Percentiles rank a stretch among this genome's conserved stretches.
phyloP scores from a whole-genome alignment of 2,113 vertebrate species.

The Suncus etruscus region DNA sequence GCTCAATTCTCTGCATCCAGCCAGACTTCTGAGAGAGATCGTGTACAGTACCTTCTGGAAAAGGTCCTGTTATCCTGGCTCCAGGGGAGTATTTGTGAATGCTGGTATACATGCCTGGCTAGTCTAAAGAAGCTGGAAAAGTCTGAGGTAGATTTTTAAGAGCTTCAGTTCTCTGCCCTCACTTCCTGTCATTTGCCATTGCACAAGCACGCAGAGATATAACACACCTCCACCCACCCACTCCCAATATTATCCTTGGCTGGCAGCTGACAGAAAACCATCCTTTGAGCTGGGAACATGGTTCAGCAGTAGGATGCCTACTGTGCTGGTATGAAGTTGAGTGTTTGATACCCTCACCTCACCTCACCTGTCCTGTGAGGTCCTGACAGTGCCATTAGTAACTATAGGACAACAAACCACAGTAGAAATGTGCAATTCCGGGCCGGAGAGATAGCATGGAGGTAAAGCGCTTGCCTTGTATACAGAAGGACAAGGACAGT shows the following conservation, averaged over 20 bases:
- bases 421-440: too few species aligned
- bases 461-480: too few species aligned
- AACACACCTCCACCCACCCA: too few species aligned
- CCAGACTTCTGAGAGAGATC: conserved; percentile 17
- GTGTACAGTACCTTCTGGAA: background rate
- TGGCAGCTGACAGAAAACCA: conserved; percentile 1
- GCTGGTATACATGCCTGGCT: background rate
- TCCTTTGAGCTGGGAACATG: background rate
- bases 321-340: background rate
- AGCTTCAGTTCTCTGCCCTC: conserved; percentile 23
- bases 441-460: too few species aligned
- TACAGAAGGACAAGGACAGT: too few species aligned
- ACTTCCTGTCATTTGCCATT: background rate
- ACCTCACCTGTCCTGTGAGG: too few species aligned
- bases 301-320: background rate
- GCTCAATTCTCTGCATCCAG: background rate
- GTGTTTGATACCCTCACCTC: background rate
- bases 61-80: background rate
- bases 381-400: too few species aligned
- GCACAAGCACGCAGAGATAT: background rate
- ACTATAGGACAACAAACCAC: too few species aligned
- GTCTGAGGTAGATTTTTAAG: conserved; percentile 19
- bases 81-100: background rate
- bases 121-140: background rate
- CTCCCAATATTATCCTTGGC: too few species aligned